Base-by-base conservation (phyloP, 2,797 vertebrate genomes). In the Pangasius sanitwongsei region DNA sequence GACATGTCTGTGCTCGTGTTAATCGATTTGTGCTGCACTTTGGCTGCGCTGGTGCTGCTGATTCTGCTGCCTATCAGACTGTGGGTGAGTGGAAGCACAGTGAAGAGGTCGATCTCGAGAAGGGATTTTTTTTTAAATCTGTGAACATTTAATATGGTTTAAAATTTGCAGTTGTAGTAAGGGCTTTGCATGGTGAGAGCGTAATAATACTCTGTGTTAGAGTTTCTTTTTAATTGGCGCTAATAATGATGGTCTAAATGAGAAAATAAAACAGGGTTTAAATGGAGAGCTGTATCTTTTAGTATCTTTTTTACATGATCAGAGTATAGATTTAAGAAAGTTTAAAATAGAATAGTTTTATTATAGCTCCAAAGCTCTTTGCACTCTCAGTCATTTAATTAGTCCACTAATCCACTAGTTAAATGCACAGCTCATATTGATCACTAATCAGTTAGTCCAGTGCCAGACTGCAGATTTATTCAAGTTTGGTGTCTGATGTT, bases 1-100 rank as follows among this genome's bases (percentile, higher is more conserved):
- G 18, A 41, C 37, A 93, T 93, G 92, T 91, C 91, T 83, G 20
- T 91, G 57, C 91, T 93, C 37, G 34, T 93, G 65, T 80, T 93
- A 31, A 80, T 94, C 37, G 91, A 93, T 90, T 90, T 93, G 63
- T 88, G 91, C 90, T 93, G 82, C 86, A 92, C 91, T 34, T 31
- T 90, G 70, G 61, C 84, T 41, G 85, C 53, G 48, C 72, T 93
- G 65, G 23, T 93, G 80, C 48, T 91, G 74, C 74, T 93, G 80
- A 72, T 86, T 12, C 61, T 87, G 31, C 83, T 92, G 85, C 89
- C 83, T n/a, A 31, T 89, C 87, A 92, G 91, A 83, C 57, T 91
- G 28, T 91, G 89, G 92, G 92, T 94, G 92, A 93, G 93, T 93
- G 83, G 23, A 63, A 37, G 0, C 25, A 88, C 48, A 23, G 28